Percentiles rank a stretch among this genome's conserved stretches.
Evolutionary conservation across 2,113 vertebrate genomes (phyloP).

Genomic region (Reinhardtius hippoglossoides): DNA sequence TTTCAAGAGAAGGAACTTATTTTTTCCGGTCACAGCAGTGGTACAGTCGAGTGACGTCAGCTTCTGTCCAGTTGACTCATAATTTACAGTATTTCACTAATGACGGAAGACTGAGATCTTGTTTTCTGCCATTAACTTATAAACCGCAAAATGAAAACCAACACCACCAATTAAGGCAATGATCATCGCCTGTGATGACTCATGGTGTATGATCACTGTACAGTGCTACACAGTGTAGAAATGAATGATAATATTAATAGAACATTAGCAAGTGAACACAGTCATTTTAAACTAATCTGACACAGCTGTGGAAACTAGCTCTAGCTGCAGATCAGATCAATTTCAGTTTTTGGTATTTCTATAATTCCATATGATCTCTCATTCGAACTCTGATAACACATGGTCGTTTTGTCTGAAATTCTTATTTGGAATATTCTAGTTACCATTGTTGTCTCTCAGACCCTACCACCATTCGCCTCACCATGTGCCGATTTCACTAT

Average conservation of each 20-base stretch:
- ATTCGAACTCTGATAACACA: too few relatives aligned
- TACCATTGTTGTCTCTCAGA: background rate
- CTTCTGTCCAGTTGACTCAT: background rate
- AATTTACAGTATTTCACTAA: background rate
- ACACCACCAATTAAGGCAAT: background rate
- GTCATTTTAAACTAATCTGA: background rate
- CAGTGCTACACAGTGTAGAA: background rate
- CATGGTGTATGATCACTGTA: background rate
- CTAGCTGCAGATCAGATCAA: background rate
- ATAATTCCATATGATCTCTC: background rate
- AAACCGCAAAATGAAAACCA: background rate
- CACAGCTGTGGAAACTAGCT: background rate
- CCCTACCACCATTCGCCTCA: constrained; percentile 11
- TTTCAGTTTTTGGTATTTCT: background rate
- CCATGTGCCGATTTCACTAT: constrained; percentile 21
- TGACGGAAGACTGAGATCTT: constrained; percentile 3
- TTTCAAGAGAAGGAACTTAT: background rate
- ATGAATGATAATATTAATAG: background rate
- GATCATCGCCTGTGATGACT: background rate
- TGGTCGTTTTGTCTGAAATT: background rate
- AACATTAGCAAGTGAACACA: background rate
- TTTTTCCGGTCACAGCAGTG: too few relatives aligned
- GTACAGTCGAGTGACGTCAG: background rate
- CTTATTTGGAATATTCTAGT: background rate
- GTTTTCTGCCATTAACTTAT: background rate